Base-by-base conservation (phyloP, 2,888 invertebrate species). In the Pseudoips prasinana region DNA sequence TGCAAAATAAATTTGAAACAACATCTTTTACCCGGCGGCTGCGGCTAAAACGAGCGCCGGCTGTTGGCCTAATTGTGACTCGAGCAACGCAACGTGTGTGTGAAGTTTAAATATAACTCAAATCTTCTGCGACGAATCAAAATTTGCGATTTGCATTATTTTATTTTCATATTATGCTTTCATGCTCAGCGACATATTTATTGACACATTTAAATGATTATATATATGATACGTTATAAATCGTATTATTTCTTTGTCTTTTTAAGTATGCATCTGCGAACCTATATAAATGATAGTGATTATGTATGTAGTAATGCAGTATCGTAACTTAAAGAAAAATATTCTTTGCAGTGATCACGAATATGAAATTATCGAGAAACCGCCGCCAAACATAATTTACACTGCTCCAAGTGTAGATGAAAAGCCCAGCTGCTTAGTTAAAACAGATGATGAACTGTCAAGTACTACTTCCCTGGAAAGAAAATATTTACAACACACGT, bases 291-390 rank as follows among this genome's bases (percentile, higher is more conserved):
- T 3, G 14, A 14, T 14, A 2, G n/a, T 19, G 19, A 8, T 23
- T 23, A 25, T 33, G 33, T 40, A 22, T 34, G 23, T 42, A 20
- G 35, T n/a, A n/a, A n/a, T n/a, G n/a, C n/a, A n/a, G 3, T 14
- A 14, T 14, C 14, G 14, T 14, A 5, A 14, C 14, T 14, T 14
- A 14, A 14, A 3, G 14, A 14, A 14, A 14, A 2, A 14, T 20
- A 50, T 46, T 69, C 57, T 58, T 92, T 92, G 61, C 90, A 96
- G 96, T 91, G 96, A 96, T 91, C 96, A 96, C 92, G 95, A 96
- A 86, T 96, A 96, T 90, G 96, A 96, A 90, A 95, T 95, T 59
- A 94, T 96, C 77, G 94, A 94, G 73, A 93, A 93, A 62, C 93
- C 94, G 48, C 86, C 76, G 11, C 74, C 79, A 22, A 76, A 77